Evolutionary conservation across 2,113 vertebrate species (phyloP), one percentile per base, ranked within the genome.

Genomic region (Limanda limanda): DNA sequence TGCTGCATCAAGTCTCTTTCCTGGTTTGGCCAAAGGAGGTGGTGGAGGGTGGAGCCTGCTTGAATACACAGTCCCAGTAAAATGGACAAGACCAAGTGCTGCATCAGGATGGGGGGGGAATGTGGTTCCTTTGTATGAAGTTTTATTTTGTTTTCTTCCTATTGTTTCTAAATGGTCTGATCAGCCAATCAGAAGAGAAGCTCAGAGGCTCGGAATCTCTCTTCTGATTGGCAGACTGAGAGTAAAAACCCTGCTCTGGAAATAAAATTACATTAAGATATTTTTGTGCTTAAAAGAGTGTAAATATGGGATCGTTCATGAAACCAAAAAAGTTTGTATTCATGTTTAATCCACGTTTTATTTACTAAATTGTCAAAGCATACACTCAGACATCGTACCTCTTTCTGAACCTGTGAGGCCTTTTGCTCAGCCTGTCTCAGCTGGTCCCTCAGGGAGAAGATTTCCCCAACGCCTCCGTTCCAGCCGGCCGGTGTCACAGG

Each of bases 341-440:
- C 40, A 42, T 42, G 40, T 42, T 42, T 42, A 42, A 42, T 48
- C 47, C 27, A 31, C 27, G 5, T 31, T 31, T 7, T 31, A 3
- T 31, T 7, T 51, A 51, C 18, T 54, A 2, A 8, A 7, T 54
- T 54, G 20, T 20, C 51, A 21, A 20, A n/a, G 51, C 7, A 3
- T 8, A 10, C 20, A n/a, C 18, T 56, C 1, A 24, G 21, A n/a
- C 52, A 9, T 24, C 74, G 3, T 76, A 97, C 97, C 94, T 97
- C 93, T 68, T 74, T 93, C 88, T 95, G 94, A 71, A 95, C 94
- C 71, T 82, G 82, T 1, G 89, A 89, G 61, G 95, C 91, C 80
- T 94, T 95, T 76, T 96, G 93, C 83, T 97, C 96, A 0, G 96
- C 95, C 79, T 91, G 92, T 66, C 93, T 94, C 18, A 96, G 93